Base-by-base conservation (phyloP, 2,888 invertebrate genomes). In the Portevinia maculata region DNA sequence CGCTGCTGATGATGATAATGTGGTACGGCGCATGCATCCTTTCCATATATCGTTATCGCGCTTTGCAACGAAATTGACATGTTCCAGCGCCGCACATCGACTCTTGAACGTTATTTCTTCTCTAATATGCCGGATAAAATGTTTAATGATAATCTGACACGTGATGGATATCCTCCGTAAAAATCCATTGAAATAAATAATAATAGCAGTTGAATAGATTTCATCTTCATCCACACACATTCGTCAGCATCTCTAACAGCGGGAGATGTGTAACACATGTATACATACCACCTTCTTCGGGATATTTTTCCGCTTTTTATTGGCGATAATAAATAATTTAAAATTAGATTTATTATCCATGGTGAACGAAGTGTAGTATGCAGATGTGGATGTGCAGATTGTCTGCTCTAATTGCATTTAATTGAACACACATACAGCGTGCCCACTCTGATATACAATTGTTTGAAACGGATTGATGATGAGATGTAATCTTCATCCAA, bases 61-160 rank as follows among this genome's bases (percentile, higher is more conserved):
- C 39, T 6, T 28, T 15, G 44, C 13, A 71, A 59, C 74, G 28
- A 81, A 81, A 81, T 81, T 81, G 79, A 75, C 75, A 81, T 81
- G 79, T 81, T 53, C 17, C 70, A 44, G 19, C 13, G 32, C 34
- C 21, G 19, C 24, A 37, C 5, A 32, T 3, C 24, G 15, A 1
- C 44, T 30, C 19, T 39, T 19, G 9, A 50, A 21, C 34, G 44
- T 19, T 17, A 24, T 65, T 55, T 53, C 19, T n/a, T 46, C 59
- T 71, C 60, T 76, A 83, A 83, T 83, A 46, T 83, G 83, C 67
- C 86, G 86, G 86, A 85, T 85, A 85, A 86, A 87, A 87, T 87
- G 85, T 84, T 86, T 87, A 87, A 87, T 87, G 87, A 86, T 86
- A 86, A 86, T 86, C 85, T 86, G 85, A 81, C 81, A 81, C 64